Evolutionary conservation across 2,797 vertebrate species (phyloP), one percentile per base, ranked within the genome.

Genomic region (Craterocephalus amniculus): DNA sequence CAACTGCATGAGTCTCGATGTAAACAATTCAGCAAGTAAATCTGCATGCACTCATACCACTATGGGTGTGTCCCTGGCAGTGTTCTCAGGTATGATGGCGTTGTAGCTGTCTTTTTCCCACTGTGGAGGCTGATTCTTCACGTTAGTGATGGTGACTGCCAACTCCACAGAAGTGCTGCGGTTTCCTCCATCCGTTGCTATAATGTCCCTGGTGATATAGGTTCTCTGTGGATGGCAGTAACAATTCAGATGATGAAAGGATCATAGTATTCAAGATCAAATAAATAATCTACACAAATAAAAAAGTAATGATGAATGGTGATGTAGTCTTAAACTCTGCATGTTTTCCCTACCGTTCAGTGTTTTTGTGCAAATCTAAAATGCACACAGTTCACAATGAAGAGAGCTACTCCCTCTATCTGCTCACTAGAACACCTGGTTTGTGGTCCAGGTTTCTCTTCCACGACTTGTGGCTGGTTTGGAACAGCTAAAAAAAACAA

Each of bases 71-170:
- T 96, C 95, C 66, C 93, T 92, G 76, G 94, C 90, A 0, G 92
- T 93, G 74, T 96, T 96, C 85, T 96, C 96, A 6, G 94, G 94
- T 78, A 97, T 91, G 62, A 95, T 87, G n/a, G 96, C 93, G n/a
- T 94, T 93, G 68, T 96, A 95, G 86, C 81, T 94, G 34, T 95
- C 95, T 76, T 89, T 90, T 77, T 96, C 95, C 96, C 96, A 97
- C 67, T 93, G 93, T 1, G 96, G 96, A 9, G 95, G 95, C 85
- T 95, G 94, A 83, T 96, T 96, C 87, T 95, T 95, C 70, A 95
- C 94, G 32, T 94, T 95, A 67, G 95, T 96, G 81, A 96, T 91
- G 81, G 94, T 95, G 75, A 96, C 95, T 0, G 83, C 83, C 83
- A 96, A 89, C 80, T 98, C 94, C 79, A 96, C 95, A 2, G 92